Percentiles rank a stretch among this genome's conserved stretches.
phyloP scores from a whole-genome alignment of 1,140 invertebrate species.

The Teleopsis dalmanni region DNA sequence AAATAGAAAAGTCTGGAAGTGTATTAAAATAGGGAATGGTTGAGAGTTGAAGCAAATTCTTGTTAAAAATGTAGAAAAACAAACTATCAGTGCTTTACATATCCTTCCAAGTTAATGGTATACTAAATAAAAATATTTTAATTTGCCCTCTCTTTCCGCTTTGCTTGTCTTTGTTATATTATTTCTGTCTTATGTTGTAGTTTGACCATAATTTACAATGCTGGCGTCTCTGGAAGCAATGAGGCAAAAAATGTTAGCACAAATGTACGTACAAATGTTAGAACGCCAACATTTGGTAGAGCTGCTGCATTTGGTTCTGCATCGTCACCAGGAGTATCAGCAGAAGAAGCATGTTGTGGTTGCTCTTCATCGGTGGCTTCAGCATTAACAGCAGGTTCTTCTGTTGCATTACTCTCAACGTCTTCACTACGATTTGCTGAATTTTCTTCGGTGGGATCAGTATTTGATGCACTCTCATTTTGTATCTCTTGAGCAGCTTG shows the following conservation, averaged over 20 bases:
- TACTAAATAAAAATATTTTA: too few species aligned
- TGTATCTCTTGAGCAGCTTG: not conserved
- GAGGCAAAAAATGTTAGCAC: conserved; percentile 66
- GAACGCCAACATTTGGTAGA: conserved; percentile 41
- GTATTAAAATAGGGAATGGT: too few species aligned
- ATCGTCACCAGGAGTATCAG: not conserved
- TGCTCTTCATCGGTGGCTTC: conserved; percentile 13
- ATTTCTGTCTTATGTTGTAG: too few species aligned
- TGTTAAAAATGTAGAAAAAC: too few species aligned
- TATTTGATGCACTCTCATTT: too few species aligned
- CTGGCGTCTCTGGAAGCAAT: conserved; percentile 61
- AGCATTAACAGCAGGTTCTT: conserved; percentile 2
- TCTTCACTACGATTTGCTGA: conserved; percentile 26
- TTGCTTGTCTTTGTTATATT: too few species aligned
- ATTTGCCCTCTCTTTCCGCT: too few species aligned
- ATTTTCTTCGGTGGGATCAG: conserved; percentile 6
- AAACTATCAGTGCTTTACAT: too few species aligned
- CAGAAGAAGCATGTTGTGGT: not conserved
- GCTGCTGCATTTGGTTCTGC: conserved; percentile 22
- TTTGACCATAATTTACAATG: too few species aligned
- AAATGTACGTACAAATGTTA: conserved; percentile 60
- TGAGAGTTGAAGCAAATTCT: too few species aligned
- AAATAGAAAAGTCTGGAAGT: too few species aligned
- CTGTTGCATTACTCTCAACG: conserved; percentile 22
- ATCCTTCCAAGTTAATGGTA: too few species aligned